Conservation (phyloP, 2,888 invertebrate species). For the Watsonalla binaria region DNA sequence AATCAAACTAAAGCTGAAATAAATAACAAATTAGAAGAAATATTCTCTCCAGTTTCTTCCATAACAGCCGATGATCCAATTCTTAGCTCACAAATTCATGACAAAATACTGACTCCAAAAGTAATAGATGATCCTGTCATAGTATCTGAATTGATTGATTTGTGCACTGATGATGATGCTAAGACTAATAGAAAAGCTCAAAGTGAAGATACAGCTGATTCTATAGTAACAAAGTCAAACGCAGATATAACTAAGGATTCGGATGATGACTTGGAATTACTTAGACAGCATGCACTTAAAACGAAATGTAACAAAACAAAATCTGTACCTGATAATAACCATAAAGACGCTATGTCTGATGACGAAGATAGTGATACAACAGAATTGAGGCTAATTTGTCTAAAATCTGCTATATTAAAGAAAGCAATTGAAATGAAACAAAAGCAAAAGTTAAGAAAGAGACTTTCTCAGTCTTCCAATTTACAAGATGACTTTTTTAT, state of each 20-base stretch:
- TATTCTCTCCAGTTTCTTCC: constrained; percentile 20
- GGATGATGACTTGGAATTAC: constrained; percentile 68
- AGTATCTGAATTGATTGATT: constrained; percentile 34
- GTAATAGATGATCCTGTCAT: constrained; percentile 8
- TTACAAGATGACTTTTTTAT: constrained; percentile 45
- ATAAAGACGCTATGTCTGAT: constrained; percentile 37
- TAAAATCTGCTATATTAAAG: constrained; percentile 83
- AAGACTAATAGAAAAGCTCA: constrained; percentile 14
- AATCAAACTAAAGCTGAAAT: constrained; percentile 16
- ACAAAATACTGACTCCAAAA: constrained; percentile 11
- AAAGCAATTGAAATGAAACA: constrained; percentile 80
- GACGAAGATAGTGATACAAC: constrained; percentile 81
- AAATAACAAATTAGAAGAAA: constrained; percentile 12
- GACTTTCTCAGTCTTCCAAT: constrained; percentile 51
- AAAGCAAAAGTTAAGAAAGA: constrained; percentile 60
- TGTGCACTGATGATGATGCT: constrained; percentile 38
- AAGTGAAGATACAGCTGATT: constrained; percentile 26
- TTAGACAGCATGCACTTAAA: constrained; percentile 66
- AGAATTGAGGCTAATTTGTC: constrained; percentile 80
- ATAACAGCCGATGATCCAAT: constrained; percentile 14
- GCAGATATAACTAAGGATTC: constrained; percentile 37
- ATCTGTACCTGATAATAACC: constrained; percentile 5
- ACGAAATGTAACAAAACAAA: constrained; percentile 53
- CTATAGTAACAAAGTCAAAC: constrained; percentile 17
- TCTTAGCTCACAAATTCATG: constrained; percentile 9